A percentile compares a stretch with the other conserved stretches of the same genome.
These are phyloP conservation scores for Channa argus DNA, from an alignment of 2,113 vertebrate genomes.

Conservation along the genomic window DNA sequence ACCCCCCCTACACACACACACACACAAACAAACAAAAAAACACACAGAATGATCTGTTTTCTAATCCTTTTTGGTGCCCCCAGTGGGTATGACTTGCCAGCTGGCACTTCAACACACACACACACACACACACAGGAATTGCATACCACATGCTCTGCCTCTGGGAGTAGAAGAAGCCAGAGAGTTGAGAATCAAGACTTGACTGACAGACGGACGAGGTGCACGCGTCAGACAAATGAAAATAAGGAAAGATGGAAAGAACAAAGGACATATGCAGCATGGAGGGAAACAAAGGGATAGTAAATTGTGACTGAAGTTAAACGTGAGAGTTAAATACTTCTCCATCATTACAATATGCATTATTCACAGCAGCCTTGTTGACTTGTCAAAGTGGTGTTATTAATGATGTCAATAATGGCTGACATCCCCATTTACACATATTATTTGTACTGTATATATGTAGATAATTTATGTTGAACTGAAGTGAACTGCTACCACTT, in stretches of 20 bases:
- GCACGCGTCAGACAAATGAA: background rate
- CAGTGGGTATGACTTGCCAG: constrained; percentile 59
- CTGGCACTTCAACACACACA: constrained; percentile 50
- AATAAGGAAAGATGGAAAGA: background rate
- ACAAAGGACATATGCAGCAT: background rate
- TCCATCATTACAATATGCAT: background rate
- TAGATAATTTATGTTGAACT: too few species aligned
- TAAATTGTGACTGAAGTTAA: background rate
- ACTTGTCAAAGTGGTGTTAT: background rate
- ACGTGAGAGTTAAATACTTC: background rate
- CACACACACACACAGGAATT: constrained; percentile 6
- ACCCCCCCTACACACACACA: background rate
- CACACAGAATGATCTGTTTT: constrained; percentile 33
- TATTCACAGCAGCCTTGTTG: too few species aligned
- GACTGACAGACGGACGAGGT: background rate
- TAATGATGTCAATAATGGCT: background rate
- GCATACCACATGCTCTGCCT: constrained; percentile 19
- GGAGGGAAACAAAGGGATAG: background rate
- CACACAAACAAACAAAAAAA: background rate
- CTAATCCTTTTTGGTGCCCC: constrained; percentile 56
- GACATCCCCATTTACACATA: too few species aligned
- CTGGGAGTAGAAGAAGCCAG: constrained; percentile 14
- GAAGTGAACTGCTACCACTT: too few species aligned
- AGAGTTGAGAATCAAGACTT: background rate
- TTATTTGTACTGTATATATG: too few species aligned